Evolutionary conservation across 1,140 invertebrate species (phyloP), one percentile per base, ranked within the genome.

Genomic region (Drosophila nebulosa): DNA sequence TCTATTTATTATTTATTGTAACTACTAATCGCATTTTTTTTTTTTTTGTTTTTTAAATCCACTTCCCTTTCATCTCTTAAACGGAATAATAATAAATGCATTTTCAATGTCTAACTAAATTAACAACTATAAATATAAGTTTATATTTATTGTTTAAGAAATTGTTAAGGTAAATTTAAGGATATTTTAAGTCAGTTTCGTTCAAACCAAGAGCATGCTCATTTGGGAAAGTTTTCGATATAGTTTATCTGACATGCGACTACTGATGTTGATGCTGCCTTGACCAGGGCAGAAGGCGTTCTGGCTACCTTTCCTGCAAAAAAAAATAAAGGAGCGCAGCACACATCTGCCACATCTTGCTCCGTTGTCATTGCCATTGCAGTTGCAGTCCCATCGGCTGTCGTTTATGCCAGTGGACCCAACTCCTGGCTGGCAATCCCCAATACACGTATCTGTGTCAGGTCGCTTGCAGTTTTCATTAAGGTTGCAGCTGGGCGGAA

Each of bases 391-490:
- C 39, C 16, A 46, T 46, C 39, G 39, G 18, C 6, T 46, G 16
- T 32, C 30, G 30, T 32, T 32, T 32, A 10, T 10, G 32, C 12
- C 18, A 53, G 14, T 64, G 22, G 12, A n/a, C 2, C 56, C 18
- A 24, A 24, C 24, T 24, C 2, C 18, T 9, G 18, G 21, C 30
- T 64, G 62, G 36, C 16, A 53, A 14, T 61, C 21, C 39, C n/a
- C 30, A 4, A 18, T 51, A 63, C 62, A 52, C 14, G 76, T 71
- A 53, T 69, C 66, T 71, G 70, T 79, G 72, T 71, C 74, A 81
- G 78, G 64, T 80, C 74, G 71, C 78, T 78, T 81, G 68, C 74
- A 86, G 81, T 69, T 85, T 85, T 86, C 81, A 86, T 86, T 86
- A 86, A 81, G 69, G 51, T 69, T 69, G 80, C 74, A 80, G 60